Conservation (phyloP, 2,113 vertebrate genomes). For the Callorhinus ursinus region DNA sequence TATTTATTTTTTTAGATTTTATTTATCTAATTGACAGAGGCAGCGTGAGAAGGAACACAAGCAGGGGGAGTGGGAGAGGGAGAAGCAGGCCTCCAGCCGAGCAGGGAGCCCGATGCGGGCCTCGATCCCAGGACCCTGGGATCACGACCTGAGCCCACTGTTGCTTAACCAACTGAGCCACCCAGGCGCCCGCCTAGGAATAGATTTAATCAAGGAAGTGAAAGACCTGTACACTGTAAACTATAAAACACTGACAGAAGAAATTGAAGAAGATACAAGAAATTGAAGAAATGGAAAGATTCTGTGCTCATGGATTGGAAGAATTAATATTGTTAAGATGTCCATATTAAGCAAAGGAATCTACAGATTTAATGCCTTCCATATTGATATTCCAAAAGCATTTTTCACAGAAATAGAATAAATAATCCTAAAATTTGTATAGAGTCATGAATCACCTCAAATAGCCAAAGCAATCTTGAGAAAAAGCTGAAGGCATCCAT, state of each 20-base stretch:
- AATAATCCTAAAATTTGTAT: background rate
- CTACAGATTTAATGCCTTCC: background rate
- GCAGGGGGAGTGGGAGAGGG: no score
- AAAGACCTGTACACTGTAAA: background rate
- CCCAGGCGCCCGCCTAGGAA: background rate
- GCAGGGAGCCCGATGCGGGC: no score
- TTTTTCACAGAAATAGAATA: background rate
- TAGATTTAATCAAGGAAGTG: background rate
- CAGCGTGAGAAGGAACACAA: no score
- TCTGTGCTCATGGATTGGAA: background rate
- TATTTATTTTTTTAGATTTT: background rate
- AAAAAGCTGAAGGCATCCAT: background rate
- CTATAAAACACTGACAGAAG: background rate
- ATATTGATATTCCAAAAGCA: background rate
- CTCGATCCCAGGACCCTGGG: no score
- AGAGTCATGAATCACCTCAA: background rate
- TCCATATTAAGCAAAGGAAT: background rate
- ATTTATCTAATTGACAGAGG: no score
- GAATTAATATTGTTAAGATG: background rate
- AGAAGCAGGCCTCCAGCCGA: no score
- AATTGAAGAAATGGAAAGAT: background rate
- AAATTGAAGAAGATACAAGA: background rate
- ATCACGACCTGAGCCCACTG: no score
- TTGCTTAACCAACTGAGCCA: no score
- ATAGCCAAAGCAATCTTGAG: background rate